Percentiles rank a stretch among this genome's conserved stretches.
Conservation (phyloP, 2,797 vertebrate species). For the Epinephelus coioides region DNA sequence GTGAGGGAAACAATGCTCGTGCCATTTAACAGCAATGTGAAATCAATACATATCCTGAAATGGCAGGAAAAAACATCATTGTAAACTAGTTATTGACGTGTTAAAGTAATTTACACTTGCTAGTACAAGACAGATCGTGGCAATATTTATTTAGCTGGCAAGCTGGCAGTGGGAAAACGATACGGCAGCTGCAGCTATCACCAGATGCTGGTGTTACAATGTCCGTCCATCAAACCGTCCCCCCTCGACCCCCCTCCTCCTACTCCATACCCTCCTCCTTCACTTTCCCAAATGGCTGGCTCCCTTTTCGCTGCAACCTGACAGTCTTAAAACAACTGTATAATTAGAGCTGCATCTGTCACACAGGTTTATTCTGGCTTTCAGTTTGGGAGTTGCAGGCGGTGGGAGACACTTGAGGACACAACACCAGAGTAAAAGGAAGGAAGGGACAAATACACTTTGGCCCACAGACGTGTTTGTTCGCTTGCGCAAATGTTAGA, state of each 20-base stretch:
- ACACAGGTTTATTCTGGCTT: conserved; percentile 74
- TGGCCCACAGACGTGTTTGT: neutral
- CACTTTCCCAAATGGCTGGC: conserved; percentile 80
- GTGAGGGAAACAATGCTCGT: conserved; percentile 72
- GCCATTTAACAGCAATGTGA: conserved; percentile 85
- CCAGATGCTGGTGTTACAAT: conserved; percentile 88
- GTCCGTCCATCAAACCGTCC: conserved; percentile 85
- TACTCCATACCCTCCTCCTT: conserved; percentile 69
- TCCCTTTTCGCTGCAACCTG: conserved; percentile 86
- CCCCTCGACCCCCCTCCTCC: conserved; percentile 43
- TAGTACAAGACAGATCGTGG: conserved; percentile 90
- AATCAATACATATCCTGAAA: conserved; percentile 90
- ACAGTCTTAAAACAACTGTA: conserved; percentile 91
- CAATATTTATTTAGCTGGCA: conserved; percentile 90
- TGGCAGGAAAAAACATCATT: conserved; percentile 85
- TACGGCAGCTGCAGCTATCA: conserved; percentile 87
- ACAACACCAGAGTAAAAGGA: conserved; percentile 33
- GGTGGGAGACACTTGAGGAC: conserved; percentile 54
- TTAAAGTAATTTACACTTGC: conserved; percentile 91
- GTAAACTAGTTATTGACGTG: conserved; percentile 91
- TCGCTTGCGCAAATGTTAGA: conserved; percentile 1
- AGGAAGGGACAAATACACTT: neutral
- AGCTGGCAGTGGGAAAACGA: conserved; percentile 84
- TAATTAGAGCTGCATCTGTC: conserved; percentile 89
- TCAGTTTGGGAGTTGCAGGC: conserved; percentile 63